Percentiles rank a stretch among this genome's conserved stretches.
Conservation (phyloP, 2,797 vertebrate species). For the Acestrorhynchus altus region DNA sequence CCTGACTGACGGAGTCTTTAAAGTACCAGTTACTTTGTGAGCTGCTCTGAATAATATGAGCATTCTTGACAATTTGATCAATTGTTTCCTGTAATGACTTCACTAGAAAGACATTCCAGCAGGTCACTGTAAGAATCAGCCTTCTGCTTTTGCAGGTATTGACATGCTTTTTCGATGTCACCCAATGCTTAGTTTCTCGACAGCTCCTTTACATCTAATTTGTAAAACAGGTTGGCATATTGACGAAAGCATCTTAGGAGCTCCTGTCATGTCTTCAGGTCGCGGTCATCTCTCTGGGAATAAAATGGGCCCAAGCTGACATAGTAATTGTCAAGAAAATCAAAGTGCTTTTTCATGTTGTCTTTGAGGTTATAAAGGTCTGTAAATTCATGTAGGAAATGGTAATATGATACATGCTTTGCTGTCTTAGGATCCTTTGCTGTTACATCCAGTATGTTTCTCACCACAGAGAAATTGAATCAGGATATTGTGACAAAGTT, state of each 20-base stretch:
- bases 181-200: conserved; percentile 32
- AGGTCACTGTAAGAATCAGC: conserved; percentile 68
- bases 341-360: conserved; percentile 68
- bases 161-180: neutral
- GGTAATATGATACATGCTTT: conserved; percentile 58
- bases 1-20: conserved; percentile 60
- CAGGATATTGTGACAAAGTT: conserved; percentile 59
- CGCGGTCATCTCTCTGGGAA: conserved; percentile 60
- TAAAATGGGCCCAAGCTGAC: conserved; percentile 66
- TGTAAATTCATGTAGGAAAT: conserved; percentile 54
- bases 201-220: conserved; percentile 55
- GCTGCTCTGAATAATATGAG: neutral
- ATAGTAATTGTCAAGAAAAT: conserved; percentile 65
- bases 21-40: accelerated
- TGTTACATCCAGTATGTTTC: conserved; percentile 39
- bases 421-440: neutral
- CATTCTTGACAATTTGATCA: conserved; percentile 50
- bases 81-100: conserved; percentile 4
- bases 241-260: conserved; percentile 62
- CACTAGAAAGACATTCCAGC: conserved; percentile 56
- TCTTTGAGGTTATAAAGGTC: conserved; percentile 62
- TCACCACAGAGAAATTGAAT: conserved; percentile 62
- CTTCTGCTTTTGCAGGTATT: conserved; percentile 64
- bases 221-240: conserved; percentile 69
- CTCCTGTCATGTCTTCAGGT: conserved; percentile 47